Conservation (phyloP, 2,888 invertebrate genomes). For the Caenorhabditis sp. region DNA sequence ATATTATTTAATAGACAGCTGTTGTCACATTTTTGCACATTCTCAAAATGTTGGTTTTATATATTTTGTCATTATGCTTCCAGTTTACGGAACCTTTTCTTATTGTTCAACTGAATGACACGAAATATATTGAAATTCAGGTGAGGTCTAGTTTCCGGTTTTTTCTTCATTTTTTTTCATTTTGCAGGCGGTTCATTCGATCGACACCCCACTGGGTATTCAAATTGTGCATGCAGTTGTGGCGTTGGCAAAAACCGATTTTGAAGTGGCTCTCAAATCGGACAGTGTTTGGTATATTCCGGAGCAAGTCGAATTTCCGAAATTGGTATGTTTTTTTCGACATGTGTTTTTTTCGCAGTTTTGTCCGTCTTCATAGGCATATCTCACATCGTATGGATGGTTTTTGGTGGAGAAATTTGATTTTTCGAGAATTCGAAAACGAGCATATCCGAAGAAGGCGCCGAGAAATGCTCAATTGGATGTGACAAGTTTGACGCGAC, state of each 20-base stretch:
- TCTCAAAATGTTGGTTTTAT: too few species aligned
- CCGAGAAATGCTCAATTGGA: conserved; percentile 34
- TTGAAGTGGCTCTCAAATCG: conserved; percentile 12
- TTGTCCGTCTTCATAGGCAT: conserved; percentile 6
- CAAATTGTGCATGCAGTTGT: conserved; percentile 36
- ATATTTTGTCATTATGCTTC: too few species aligned
- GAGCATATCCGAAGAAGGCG: conserved; percentile 21
- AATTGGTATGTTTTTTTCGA: conserved; percentile 11
- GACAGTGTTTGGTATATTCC: conserved; percentile 38
- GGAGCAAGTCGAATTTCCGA: conserved; percentile 28
- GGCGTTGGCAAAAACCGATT: conserved; percentile 8
- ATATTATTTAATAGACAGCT: too few species aligned
- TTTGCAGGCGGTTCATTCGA: conserved; percentile 20
- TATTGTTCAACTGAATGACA: too few species aligned
- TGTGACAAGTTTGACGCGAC: conserved; percentile 25
- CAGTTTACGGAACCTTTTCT: too few species aligned
- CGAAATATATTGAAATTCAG: too few species aligned
- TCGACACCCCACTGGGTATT: conserved; percentile 18
- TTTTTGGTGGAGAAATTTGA: conserved; percentile 15
- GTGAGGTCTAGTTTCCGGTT: too few species aligned
- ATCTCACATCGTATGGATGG: conserved; percentile 34
- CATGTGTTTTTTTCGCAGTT: not conserved
- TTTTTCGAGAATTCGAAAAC: conserved; percentile 10
- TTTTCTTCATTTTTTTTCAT: too few species aligned
- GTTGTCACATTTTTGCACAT: too few species aligned